Base-by-base conservation (phyloP, 2,797 vertebrate genomes). In the Sylvia borin region DNA sequence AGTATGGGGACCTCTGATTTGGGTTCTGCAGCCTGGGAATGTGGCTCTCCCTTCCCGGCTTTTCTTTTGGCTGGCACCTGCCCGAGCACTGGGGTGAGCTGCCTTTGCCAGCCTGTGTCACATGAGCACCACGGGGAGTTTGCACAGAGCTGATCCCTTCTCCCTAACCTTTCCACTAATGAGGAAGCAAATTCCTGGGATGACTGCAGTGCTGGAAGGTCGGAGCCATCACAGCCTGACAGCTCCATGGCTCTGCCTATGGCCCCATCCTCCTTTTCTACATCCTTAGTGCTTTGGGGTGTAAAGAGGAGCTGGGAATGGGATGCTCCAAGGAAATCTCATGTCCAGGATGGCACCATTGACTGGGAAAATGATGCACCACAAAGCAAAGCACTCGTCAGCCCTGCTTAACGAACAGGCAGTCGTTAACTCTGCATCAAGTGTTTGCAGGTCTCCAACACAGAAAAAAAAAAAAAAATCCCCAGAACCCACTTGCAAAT, bases 101-200 rank as follows among this genome's bases (percentile, higher is more conserved):
- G 77, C 75, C 57, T 64, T 25, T 74, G 74, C 68, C 80, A 68
- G 85, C 36, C 79, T 76, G 82, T 7, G 10, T 90, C 91, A 79
- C 3, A 10, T 12, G 13, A 67, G 66, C 91, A 80, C 85, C 31
- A 6, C 5, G 5, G 88, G 92, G 88, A 90, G 88, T 58, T 81
- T 67, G 85, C 87, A 73, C 53, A 20, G 81, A 17, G 75, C 81
- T 0, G 4, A 48, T 76, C 88, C 47, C 4, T 68, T 85, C 74
- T 76, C 80, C 75, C 32, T 42, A 85, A 88, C 91, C 95, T 95
- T 94, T 92, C 76, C 9, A 9, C 58, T 90, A 93, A 94, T 10
- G 81, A 96, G 95, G 93, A 57, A 65, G 32, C 70, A 74, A 90
- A 95, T 62, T 71, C 82, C 68, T 48, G 87, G 76, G 79, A 82